Evolutionary conservation across 1,140 invertebrate genomes (phyloP), one percentile per base, ranked within the genome.

Genomic region (Lanistes nyassanus): DNA sequence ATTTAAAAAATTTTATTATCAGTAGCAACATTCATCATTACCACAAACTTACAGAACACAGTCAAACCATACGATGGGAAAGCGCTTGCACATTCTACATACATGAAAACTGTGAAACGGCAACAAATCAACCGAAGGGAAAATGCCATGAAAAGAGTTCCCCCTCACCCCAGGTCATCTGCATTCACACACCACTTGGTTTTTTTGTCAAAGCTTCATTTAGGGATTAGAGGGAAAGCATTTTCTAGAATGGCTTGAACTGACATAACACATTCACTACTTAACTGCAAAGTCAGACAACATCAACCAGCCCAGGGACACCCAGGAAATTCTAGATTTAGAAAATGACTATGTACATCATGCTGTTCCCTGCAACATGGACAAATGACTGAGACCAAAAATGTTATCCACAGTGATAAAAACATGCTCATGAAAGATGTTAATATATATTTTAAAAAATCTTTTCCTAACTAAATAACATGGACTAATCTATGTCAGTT

Each of bases 171-270:
- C 60, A 62, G 0, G 23, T 36, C 51, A 51, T 74, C 72, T 23
- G 29, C 62, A 51, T 23, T 66, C 42, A 74, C 72, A 66, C 26
- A 74, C 72, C 72, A 31, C 13, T 36, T 29, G 72, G 72, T 60
- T 66, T 74, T 74, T 36, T 13, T 74, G 72, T 36, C 42, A 55
- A 39, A 7, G 47, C 26, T 51, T 74, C 72, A 74, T 74, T 16
- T 0, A 74, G 42, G 39, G 29, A 39, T 23, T 26, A 21, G 26
- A 39, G 16, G 36, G 37, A 68, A 4, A 53, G 62, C 31, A 74
- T 21, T 29, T 26, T 62, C 36, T 31, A 42, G 3, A 16, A 55
- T 55, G 47, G 13, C 19, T 47, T 23, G 47, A 11, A n/a, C 51
- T 29, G 23, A 69, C 6, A 34, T 60, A 31, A 13, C 51, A n/a